phyloP scores from a whole-genome alignment of 2,797 vertebrate genomes.

The Argyrosomus regius region DNA sequence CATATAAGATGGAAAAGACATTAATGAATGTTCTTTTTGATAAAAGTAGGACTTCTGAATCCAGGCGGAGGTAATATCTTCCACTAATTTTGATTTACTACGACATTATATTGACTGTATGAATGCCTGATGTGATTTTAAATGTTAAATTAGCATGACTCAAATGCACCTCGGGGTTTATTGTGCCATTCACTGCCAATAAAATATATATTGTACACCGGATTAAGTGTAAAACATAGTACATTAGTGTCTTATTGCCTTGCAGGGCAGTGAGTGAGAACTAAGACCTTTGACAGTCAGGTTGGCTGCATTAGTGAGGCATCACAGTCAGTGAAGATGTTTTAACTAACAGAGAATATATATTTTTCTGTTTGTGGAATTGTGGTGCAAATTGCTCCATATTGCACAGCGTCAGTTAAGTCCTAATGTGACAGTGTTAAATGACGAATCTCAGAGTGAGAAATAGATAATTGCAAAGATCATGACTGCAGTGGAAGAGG shows the following conservation, averaged over 20 bases:
- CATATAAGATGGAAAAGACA: neutral
- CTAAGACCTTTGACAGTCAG: constrained; percentile 57
- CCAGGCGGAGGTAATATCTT: constrained; percentile 19
- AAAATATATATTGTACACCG: constrained; percentile 28
- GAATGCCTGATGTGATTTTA: constrained; percentile 19
- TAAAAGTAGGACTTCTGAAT: constrained; percentile 12
- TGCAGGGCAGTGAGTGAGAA: constrained; percentile 30
- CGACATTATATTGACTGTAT: neutral
- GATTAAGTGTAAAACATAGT: constrained; percentile 18
- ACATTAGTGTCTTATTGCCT: constrained; percentile 23
- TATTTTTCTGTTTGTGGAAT: constrained; percentile 10
- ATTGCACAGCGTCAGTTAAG: neutral
- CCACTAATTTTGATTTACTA: constrained; percentile 29
- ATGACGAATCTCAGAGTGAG: constrained; percentile 8
- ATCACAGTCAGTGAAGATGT: neutral
- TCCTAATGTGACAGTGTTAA: constrained; percentile 20
- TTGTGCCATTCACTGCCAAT: constrained; percentile 36
- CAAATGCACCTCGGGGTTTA: constrained; percentile 36
- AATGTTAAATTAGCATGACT: constrained; percentile 31
- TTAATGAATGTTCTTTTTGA: neutral
- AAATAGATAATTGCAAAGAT: constrained; percentile 11
- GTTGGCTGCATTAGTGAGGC: constrained; percentile 3
- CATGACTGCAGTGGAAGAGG: constrained; percentile 5
- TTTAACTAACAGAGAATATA: constrained; percentile 8
- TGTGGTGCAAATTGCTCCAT: neutral